Base-by-base conservation (phyloP, 2,113 vertebrate species). In the Phalacrocorax carbo region DNA sequence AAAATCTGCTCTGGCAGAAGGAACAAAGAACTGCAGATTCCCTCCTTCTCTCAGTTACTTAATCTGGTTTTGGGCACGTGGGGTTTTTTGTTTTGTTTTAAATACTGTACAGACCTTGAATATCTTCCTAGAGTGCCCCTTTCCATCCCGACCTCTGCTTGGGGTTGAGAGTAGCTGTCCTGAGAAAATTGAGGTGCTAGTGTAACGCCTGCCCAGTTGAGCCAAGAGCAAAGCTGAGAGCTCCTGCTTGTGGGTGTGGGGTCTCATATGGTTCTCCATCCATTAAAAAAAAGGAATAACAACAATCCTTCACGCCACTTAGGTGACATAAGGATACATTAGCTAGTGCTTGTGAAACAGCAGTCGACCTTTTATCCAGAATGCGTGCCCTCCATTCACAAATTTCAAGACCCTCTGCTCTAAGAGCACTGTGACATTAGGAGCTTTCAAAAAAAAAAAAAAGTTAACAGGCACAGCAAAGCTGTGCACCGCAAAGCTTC, bases 231-330 rank as follows among this genome's bases (percentile, higher is more conserved):
- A 73, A 87, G 40, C 49, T 42, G 29, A 82, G 48, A 73, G 40
- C 29, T 82, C 0, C 0, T 51, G n/a, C 13, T 44, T 71, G 17
- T 18, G 27, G 6, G 9, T 30, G 4, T 8, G 27, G n/a, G 25
- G 21, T 88, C 46, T 81, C n/a, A 29, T 32, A 32, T 0, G 3
- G 57, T 57, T 84, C 51, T 54, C 25, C n/a, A n/a, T 23, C 48
- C 29, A 48, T 10, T 36, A n/a, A 11, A 54, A 54, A 69, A 75
- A 65, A n/a, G 7, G 15, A 58, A 48, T 38, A 86, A 54, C 12
- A 58, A 54, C 16, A 82, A 42, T 29, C 48, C 22, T 51, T 51
- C 21, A 25, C 58, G 40, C 6, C 18, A 51, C 42, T 46, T 72
- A 30, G 16, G 65, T 72, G 22, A 52, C 14, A 38, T 29, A 52